These are phyloP conservation scores for Rhincodon typus DNA, from an alignment of 2,797 vertebrate genomes.

Conservation along the genomic window DNA sequence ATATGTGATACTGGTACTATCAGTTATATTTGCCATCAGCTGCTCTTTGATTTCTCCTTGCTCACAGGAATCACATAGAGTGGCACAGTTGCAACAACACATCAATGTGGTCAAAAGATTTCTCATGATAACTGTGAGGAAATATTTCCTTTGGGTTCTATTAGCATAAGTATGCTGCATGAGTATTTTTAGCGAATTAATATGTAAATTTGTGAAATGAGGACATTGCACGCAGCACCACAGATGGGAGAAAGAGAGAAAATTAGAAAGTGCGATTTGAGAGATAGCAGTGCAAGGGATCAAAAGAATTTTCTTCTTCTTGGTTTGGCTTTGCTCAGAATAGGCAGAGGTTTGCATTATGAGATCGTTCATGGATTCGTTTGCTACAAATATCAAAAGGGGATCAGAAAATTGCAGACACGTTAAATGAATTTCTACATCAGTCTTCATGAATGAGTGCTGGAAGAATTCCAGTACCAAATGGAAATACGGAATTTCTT, in stretches of 20 bases:
- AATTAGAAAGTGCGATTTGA: not conserved
- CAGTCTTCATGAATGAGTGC: not conserved
- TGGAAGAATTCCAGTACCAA: not conserved
- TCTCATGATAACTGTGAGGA: not conserved
- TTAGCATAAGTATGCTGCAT: not conserved
- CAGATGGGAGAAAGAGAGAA: not conserved
- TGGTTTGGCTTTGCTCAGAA: not conserved
- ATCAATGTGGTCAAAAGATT: not conserved
- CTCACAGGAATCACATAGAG: not conserved
- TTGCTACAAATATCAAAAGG: not conserved
- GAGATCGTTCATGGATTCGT: not conserved
- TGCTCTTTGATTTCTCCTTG: not conserved
- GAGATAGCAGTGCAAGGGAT: not conserved
- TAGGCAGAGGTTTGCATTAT: slow-evolving; percentile 7
- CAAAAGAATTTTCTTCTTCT: not conserved
- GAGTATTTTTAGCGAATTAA: slow-evolving; percentile 20
- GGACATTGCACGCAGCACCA: not conserved
- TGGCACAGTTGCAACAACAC: not conserved
- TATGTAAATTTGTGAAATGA: slow-evolving; percentile 25
- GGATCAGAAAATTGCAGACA: slow-evolving; percentile 14
- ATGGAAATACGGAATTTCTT: not conserved
- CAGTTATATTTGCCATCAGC: not conserved
- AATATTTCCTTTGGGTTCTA: slow-evolving; percentile 16
- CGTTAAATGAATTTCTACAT: not conserved
- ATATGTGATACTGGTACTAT: not conserved